Evolutionary conservation across 2,797 vertebrate species (phyloP).

Genomic region (Gallinago solitaria): DNA sequence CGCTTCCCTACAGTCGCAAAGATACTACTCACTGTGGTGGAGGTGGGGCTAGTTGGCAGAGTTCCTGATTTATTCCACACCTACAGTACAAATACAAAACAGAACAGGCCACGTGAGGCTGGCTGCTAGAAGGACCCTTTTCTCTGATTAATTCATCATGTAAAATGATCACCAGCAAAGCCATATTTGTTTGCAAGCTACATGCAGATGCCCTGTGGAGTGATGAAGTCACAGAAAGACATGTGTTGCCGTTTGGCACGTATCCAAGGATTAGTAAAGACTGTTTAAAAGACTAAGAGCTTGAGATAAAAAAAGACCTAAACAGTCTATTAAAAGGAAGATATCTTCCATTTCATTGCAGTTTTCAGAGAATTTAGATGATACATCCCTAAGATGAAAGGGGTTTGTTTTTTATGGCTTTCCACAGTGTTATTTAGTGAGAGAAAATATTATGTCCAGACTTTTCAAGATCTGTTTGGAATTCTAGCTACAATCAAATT

Average conservation of each 20-base stretch:
- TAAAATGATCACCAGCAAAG: constrained; percentile 65
- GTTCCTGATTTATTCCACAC: constrained; percentile 79
- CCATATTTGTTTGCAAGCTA: constrained; percentile 64
- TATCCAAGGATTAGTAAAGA: constrained; percentile 33
- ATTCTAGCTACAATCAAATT: not conserved
- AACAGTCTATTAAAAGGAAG: not conserved
- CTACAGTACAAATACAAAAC: constrained; percentile 74
- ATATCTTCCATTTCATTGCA: not conserved
- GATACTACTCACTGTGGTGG: constrained; percentile 75
- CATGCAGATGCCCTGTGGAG: constrained; percentile 45
- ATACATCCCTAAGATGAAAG: not conserved
- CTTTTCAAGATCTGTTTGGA: not conserved
- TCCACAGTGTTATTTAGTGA: not conserved
- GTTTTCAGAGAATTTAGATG: not conserved
- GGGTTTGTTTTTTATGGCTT: not conserved
- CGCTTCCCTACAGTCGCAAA: constrained; percentile 34
- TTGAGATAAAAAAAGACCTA: not conserved
- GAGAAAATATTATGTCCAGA: not conserved
- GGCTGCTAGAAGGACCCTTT: constrained; percentile 54
- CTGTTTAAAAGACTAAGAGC: constrained; percentile 38
- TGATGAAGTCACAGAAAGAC: constrained; percentile 53
- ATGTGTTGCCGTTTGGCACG: constrained; percentile 4
- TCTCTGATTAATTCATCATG: constrained; percentile 53
- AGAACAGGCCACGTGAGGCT: constrained; percentile 62
- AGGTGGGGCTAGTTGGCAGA: constrained; percentile 78